A percentile compares a stretch with the other conserved stretches of the same genome.
These are phyloP conservation scores for Steinernema hermaphroditum DNA, from an alignment of 2,888 invertebrate species.

Conservation along the genomic window DNA sequence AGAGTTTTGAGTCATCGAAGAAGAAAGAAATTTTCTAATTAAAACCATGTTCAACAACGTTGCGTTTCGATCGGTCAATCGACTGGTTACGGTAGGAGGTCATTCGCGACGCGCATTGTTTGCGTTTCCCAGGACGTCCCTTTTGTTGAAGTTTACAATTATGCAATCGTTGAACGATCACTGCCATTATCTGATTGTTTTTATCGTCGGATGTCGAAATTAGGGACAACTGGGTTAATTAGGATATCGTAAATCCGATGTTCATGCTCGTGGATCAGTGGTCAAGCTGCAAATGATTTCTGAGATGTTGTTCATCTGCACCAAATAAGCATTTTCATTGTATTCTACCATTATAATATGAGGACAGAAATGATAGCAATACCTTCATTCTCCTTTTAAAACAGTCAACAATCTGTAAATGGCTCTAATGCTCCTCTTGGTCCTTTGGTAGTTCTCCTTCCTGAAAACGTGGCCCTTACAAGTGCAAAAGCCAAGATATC, in stretches of 20 bases:
- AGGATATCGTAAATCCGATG: not conserved
- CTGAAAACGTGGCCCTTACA: no score
- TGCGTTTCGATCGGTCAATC: constrained; percentile 3
- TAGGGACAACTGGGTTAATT: constrained; percentile 5
- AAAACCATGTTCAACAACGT: not conserved
- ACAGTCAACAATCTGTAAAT: no score
- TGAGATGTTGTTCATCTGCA: no score
- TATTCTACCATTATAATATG: no score
- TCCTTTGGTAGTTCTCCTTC: no score
- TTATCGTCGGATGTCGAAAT: not conserved
- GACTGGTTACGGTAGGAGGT: not conserved
- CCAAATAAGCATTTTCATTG: no score
- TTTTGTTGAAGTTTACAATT: constrained; percentile 1
- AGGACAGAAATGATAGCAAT: no score
- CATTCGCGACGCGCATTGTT: not conserved
- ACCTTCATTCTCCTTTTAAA: no score
- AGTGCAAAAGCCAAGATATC: no score
- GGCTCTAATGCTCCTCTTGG: no score
- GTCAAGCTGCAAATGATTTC: not conserved
- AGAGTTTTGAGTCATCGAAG: no score
- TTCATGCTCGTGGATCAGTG: not conserved
- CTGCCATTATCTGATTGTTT: constrained; percentile 6
- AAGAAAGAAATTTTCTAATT: no score
- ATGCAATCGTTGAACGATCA: not conserved
- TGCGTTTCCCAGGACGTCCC: not conserved